phyloP scores from a whole-genome alignment of 2,888 invertebrate species.

The Lymantria dispar region DNA sequence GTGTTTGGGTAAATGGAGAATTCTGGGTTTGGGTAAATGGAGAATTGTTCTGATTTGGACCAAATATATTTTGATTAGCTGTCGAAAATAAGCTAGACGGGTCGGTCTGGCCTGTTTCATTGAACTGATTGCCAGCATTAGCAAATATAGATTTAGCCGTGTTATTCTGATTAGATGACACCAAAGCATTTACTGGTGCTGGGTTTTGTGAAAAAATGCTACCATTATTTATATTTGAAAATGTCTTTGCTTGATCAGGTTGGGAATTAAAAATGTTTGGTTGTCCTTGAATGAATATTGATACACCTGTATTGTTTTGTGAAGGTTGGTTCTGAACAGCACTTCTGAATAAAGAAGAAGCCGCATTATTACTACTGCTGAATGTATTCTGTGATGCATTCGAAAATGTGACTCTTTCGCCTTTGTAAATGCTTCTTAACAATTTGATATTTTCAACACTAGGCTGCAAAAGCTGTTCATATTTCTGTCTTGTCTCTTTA shows the following conservation, averaged over 20 bases:
- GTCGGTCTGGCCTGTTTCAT: constrained; percentile 23
- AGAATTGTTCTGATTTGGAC: constrained; percentile 16
- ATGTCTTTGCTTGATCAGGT: constrained; percentile 26
- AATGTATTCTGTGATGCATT: constrained; percentile 21
- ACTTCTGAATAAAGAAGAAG: constrained; percentile 59
- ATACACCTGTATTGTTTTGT: constrained; percentile 21
- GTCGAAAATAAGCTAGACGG: constrained; percentile 46
- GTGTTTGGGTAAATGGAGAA: constrained; percentile 4
- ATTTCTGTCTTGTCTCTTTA: constrained; percentile 51
- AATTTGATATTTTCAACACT: constrained; percentile 44
- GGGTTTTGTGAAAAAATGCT: constrained; percentile 26
- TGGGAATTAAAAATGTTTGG: constrained; percentile 20
- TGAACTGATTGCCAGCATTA: constrained; percentile 30
- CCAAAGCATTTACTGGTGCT: constrained; percentile 7
- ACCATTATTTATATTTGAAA: constrained; percentile 21
- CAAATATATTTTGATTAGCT: constrained; percentile 42
- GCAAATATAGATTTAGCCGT: constrained; percentile 52
- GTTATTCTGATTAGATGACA: constrained; percentile 14
- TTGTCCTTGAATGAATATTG: constrained; percentile 36
- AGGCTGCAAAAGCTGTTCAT: constrained; percentile 53
- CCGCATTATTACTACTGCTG: constrained; percentile 26
- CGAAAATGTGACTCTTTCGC: constrained; percentile 46
- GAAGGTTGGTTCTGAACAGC: constrained; percentile 43
- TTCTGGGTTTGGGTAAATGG: constrained; percentile 12
- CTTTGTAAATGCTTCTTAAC: constrained; percentile 54